Percentiles rank a stretch among this genome's conserved stretches.
These are phyloP conservation scores for Dryoscopus gambensis DNA, from an alignment of 2,113 vertebrate genomes.

Conservation along the genomic window DNA sequence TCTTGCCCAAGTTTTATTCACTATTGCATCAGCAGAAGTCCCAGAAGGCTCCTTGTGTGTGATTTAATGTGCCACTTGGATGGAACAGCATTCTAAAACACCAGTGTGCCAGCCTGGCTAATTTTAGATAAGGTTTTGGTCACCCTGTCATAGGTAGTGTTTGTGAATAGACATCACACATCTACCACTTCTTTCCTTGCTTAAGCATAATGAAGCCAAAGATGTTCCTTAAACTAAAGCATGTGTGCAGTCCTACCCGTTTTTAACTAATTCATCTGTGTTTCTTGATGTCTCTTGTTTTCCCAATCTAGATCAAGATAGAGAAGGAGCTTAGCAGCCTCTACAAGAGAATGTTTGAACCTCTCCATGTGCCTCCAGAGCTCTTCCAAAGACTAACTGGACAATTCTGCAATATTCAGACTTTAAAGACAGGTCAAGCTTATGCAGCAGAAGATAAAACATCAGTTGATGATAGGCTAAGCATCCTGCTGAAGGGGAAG, in stretches of 20 bases:
- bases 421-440: constrained; percentile 86
- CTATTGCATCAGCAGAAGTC: neutral
- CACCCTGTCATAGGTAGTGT: neutral
- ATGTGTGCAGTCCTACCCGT: neutral
- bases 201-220: neutral
- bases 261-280: neutral
- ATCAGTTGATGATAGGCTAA: constrained; percentile 93
- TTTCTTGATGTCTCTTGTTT: neutral
- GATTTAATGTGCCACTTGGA: neutral
- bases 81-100: neutral
- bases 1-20: neutral
- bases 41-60: neutral
- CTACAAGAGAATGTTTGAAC: constrained; percentile 94
- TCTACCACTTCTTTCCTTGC: neutral
- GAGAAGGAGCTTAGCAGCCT: constrained; percentile 88
- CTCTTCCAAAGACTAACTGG: constrained; percentile 92
- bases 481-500: constrained; percentile 96
- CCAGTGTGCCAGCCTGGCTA: neutral
- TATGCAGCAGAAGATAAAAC: constrained; percentile 96
- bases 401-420: constrained; percentile 95
- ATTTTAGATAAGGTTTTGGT: neutral
- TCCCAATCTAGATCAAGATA: constrained; percentile 88
- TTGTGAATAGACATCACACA: neutral
- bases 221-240: neutral
- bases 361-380: constrained; percentile 89